These are phyloP conservation scores for Oreochromis mossambicus DNA, from an alignment of 2,797 vertebrate species.

Conservation along the genomic window DNA sequence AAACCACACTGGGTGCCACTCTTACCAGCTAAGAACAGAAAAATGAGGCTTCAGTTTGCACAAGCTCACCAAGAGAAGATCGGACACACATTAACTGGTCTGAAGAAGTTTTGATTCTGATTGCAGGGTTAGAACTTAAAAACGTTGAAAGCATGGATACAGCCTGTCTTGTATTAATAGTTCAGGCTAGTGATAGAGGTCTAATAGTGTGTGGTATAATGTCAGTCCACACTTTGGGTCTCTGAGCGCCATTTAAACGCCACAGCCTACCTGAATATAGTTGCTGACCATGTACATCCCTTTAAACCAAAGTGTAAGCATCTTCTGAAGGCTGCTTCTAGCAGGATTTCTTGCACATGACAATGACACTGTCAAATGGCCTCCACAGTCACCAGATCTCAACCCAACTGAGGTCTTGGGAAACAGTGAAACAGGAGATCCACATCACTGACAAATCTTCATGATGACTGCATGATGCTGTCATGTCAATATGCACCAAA, in stretches of 20 bases:
- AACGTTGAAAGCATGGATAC: not conserved
- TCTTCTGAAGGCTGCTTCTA: too few species aligned
- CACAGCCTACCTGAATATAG: not conserved
- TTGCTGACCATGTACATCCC: not conserved
- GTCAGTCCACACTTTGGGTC: not conserved
- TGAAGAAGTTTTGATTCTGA: not conserved
- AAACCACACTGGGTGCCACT: not conserved
- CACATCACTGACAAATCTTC: not conserved
- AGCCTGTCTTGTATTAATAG: not conserved
- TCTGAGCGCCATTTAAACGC: not conserved
- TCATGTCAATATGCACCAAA: not conserved
- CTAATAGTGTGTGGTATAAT: not conserved
- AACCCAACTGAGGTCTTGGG: not conserved
- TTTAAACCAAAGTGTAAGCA: not conserved
- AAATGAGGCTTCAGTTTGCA: not conserved
- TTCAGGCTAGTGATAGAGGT: not conserved
- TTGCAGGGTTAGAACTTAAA: not conserved
- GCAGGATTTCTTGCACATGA: not conserved
- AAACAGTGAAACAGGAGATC: not conserved
- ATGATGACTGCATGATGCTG: not conserved
- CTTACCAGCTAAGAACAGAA: not conserved
- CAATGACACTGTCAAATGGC: not conserved
- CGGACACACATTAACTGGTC: not conserved
- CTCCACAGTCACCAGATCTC: not conserved
- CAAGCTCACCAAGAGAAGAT: not conserved